Conservation (phyloP, 1,140 invertebrate species). For the Mercenaria mercenaria region DNA sequence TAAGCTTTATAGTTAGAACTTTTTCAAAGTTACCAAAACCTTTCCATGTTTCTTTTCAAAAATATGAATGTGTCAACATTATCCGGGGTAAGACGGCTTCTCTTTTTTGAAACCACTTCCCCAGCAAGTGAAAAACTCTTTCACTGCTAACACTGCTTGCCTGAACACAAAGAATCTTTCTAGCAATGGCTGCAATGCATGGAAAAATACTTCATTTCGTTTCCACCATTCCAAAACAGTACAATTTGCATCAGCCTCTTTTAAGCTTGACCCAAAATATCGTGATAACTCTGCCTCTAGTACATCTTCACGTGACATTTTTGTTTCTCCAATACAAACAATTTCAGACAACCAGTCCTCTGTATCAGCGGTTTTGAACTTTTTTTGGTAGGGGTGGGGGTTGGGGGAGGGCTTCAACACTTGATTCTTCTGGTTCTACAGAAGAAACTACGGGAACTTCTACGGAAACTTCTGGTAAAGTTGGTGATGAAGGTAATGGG, state of each 20-base stretch:
- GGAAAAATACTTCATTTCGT: neutral
- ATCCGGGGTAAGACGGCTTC: neutral
- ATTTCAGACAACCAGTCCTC: neutral
- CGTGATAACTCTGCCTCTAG: too few relatives aligned
- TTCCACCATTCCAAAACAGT: slow-evolving; percentile 1
- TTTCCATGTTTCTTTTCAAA: too few relatives aligned
- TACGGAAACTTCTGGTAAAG: too few relatives aligned
- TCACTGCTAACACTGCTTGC: neutral
- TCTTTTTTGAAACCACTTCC: neutral
- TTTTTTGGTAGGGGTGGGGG: too few relatives aligned
- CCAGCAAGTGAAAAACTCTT: neutral
- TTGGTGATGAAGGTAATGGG: neutral
- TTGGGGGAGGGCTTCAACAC: too few relatives aligned
- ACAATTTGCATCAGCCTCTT: neutral
- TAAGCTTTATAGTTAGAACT: too few relatives aligned
- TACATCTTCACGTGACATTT: neutral
- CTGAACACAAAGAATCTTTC: neutral
- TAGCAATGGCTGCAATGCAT: neutral
- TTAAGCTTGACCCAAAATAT: neutral
- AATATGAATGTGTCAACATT: neutral
- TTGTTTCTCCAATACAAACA: neutral
- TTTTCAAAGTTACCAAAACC: too few relatives aligned
- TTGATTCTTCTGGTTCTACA: too few relatives aligned
- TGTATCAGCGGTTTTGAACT: too few relatives aligned
- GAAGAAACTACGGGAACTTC: too few relatives aligned